Percentiles rank a stretch among this genome's conserved stretches.
These are phyloP conservation scores for Megaceryle maxima DNA, from an alignment of 2,113 vertebrate genomes.

Conservation along the genomic window DNA sequence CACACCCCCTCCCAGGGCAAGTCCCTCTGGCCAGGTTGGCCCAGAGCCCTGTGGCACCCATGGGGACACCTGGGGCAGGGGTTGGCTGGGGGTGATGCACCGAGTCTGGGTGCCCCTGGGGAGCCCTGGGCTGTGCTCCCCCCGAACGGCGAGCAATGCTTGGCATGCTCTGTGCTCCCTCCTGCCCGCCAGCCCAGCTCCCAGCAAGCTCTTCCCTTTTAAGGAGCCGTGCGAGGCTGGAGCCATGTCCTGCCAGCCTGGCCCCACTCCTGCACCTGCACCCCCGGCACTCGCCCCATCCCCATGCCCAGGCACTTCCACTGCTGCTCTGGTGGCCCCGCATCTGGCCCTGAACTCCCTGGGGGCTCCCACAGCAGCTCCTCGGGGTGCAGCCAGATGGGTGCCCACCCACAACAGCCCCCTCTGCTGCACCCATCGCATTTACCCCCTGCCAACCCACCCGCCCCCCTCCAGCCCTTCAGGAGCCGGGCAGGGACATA, in stretches of 20 bases:
- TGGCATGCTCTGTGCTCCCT: neutral
- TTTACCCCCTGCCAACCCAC: accelerated
- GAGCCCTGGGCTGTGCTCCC: neutral
- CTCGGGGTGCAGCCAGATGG: neutral
- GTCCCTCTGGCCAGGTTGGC: neutral
- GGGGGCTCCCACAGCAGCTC: accelerated
- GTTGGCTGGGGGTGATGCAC: neutral
- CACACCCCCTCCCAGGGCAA: accelerated
- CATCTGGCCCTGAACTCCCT: neutral
- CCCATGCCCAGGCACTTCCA: accelerated
- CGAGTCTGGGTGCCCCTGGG: accelerated
- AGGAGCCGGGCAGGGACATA: neutral
- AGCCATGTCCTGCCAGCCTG: neutral
- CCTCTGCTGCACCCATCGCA: accelerated
- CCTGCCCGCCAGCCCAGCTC: neutral
- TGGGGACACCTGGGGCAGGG: accelerated
- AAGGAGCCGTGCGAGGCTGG: neutral
- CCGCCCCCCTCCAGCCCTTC: accelerated
- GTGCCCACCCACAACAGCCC: neutral
- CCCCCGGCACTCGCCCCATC: accelerated
- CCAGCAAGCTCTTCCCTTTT: constrained; percentile 23
- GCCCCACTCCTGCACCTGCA: neutral
- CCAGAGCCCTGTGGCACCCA: accelerated
- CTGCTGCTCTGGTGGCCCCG: accelerated
- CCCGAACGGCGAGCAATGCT: neutral